Evolutionary conservation across 2,113 vertebrate species (phyloP), one percentile per base, ranked within the genome.

Genomic region (Crotalus tigris): DNA sequence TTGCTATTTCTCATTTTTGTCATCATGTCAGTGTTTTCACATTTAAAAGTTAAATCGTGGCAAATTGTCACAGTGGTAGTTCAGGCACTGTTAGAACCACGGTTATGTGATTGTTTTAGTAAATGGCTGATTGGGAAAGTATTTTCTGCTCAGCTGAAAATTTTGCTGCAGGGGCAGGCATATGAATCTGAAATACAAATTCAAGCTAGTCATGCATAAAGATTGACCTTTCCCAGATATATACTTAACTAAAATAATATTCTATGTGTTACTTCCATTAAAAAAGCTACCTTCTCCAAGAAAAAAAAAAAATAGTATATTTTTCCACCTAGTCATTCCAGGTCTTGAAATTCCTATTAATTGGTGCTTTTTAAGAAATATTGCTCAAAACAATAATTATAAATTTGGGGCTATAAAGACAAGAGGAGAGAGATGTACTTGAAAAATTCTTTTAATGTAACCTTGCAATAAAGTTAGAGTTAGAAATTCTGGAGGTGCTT

Each of bases 71-170:
- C 96, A 89, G 95, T 59, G 58, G 94, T 93, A 88, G 51, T 85
- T 89, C 96, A 94, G 49, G 85, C 89, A 93, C 95, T 93, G 55
- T 96, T 92, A 88, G 94, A 94, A 96, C 93, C 92, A 92, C 94
- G 86, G 94, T 94, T 93, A 93, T 49, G 87, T 94, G 95, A 95
- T 94, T 96, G 95, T 96, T 97, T 97, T 95, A 94, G 94, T 95
- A 97, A 97, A 96, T 93, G 95, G 95, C 94, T 97, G 96, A 90
- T 96, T 96, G 96, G 95, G 94, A 97, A 97, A 95, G 95, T 95
- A 95, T 95, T 97, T 97, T 97, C 96, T 97, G 96, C 97, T 97
- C 95, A 93, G 95, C 94, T 96, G 95, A 96, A 95, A 92, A 59
- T 96, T 97, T 97, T 94, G 95, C 96, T 97, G 94, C 92, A 95